These are phyloP conservation scores for Euclidia mi DNA, from an alignment of 2,888 invertebrate genomes.

Conservation along the genomic window DNA sequence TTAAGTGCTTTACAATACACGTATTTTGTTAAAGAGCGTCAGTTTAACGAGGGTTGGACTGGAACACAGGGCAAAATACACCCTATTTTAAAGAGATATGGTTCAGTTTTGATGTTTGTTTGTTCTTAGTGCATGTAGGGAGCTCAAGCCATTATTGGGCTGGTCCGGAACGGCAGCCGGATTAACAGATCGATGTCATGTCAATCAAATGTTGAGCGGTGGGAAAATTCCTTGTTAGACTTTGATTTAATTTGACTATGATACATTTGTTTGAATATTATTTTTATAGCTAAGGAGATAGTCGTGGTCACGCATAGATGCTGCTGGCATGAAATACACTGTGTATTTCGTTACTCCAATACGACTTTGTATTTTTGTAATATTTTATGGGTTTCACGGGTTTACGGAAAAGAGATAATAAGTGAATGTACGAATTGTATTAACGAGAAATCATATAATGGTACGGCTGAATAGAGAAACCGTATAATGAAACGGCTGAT, in stretches of 20 bases:
- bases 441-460: too few relatives aligned
- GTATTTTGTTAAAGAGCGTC: conserved; percentile 65
- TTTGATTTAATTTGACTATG: conserved; percentile 1
- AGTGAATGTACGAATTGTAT: too few relatives aligned
- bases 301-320: too few relatives aligned
- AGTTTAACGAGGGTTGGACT: conserved; percentile 35
- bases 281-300: too few relatives aligned
- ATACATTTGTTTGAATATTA: too few relatives aligned
- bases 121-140: conserved; percentile 41
- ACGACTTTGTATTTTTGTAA: too few relatives aligned
- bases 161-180: conserved; percentile 56
- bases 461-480: too few relatives aligned
- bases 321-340: too few relatives aligned
- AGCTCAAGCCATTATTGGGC: conserved; percentile 39
- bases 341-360: too few relatives aligned
- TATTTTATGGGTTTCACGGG: too few relatives aligned
- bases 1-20: conserved; percentile 81
- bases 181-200: conserved; percentile 77
- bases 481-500: too few relatives aligned
- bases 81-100: background rate
- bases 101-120: conserved; percentile 18
- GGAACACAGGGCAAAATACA: conserved; percentile 1
- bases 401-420: too few relatives aligned
- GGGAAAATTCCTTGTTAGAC: conserved; percentile 53
- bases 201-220: conserved; percentile 55